Evolutionary conservation across 2,888 invertebrate species (phyloP).

Genomic region (Cordilura impudica): DNA sequence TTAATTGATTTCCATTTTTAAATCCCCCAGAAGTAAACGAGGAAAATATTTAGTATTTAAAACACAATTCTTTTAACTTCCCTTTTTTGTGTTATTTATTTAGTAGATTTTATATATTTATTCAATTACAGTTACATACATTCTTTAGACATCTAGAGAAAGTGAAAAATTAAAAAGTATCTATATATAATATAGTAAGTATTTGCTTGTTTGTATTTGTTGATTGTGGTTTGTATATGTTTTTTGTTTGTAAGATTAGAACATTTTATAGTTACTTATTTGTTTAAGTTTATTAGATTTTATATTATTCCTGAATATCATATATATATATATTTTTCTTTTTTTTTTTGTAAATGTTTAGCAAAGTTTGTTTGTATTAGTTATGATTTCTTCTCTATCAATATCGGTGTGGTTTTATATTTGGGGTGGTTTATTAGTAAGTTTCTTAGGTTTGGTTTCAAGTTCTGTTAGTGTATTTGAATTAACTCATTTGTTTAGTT

Average conservation of each 20-base stretch:
- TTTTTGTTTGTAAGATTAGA: conserved; percentile 46
- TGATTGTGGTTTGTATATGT: conserved; percentile 45
- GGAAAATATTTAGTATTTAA: too few species aligned
- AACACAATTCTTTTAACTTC: not conserved
- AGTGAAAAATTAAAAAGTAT: conserved; percentile 51
- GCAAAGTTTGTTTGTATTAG: conserved; percentile 41
- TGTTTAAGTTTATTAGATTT: conserved; percentile 14
- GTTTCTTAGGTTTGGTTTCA: not conserved
- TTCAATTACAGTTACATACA: conserved; percentile 57
- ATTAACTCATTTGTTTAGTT: conserved; percentile 15
- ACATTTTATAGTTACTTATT: conserved; percentile 43
- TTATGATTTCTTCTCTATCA: conserved; percentile 3
- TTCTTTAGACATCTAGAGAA: conserved; percentile 56
- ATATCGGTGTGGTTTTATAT: conserved; percentile 15
- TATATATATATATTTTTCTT: too few species aligned
- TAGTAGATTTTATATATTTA: conserved; percentile 27
- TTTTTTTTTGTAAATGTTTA: conserved; percentile 54
- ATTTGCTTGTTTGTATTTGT: conserved; percentile 17
- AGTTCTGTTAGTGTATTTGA: not conserved
- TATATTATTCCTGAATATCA: conserved; percentile 51
- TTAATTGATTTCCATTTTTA: too few species aligned
- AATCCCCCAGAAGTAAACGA: too few species aligned
- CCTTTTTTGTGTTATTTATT: not conserved
- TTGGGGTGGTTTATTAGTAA: not conserved
- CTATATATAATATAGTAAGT: conserved; percentile 34